Conservation (phyloP, 1,140 invertebrate species). For the Atopsyche davidsoni region DNA sequence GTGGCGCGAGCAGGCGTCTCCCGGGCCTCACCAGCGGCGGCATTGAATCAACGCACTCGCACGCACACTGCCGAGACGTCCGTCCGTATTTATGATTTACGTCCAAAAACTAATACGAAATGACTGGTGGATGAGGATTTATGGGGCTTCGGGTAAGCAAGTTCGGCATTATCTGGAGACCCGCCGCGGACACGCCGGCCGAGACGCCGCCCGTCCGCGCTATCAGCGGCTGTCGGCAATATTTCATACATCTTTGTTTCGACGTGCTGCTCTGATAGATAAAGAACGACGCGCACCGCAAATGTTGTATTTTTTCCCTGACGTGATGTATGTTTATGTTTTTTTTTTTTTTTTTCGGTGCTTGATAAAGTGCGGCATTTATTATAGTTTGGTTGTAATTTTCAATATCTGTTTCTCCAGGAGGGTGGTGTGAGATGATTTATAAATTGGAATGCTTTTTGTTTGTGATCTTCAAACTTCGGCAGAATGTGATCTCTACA, state of each 20-base stretch:
- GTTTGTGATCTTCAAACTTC: too few species aligned
- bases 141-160: slow-evolving; percentile 31
- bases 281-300: slow-evolving; percentile 24
- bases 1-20: too few species aligned
- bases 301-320: slow-evolving; percentile 17
- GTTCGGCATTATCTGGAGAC: slow-evolving; percentile 30
- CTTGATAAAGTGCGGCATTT: slow-evolving; percentile 25
- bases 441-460: too few species aligned
- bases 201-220: slow-evolving; percentile 20
- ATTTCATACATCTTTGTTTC: slow-evolving; percentile 31
- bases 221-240: slow-evolving; percentile 29
- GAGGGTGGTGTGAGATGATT: background rate
- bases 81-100: slow-evolving; percentile 31
- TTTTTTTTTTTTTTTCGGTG: slow-evolving; percentile 9
- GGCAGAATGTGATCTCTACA: too few species aligned
- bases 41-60: slow-evolving; percentile 24
- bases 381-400: slow-evolving; percentile 25
- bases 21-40: too few species aligned
- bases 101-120: slow-evolving; percentile 32
- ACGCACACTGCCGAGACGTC: slow-evolving; percentile 8
- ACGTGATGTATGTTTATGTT: slow-evolving; percentile 28
- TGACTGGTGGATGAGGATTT: slow-evolving; percentile 31
- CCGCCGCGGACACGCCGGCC: slow-evolving; percentile 7
- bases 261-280: slow-evolving; percentile 30
- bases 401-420: slow-evolving; percentile 13